These are phyloP conservation scores for Eciton burchellii DNA, from an alignment of 1,140 invertebrate species.

Conservation along the genomic window DNA sequence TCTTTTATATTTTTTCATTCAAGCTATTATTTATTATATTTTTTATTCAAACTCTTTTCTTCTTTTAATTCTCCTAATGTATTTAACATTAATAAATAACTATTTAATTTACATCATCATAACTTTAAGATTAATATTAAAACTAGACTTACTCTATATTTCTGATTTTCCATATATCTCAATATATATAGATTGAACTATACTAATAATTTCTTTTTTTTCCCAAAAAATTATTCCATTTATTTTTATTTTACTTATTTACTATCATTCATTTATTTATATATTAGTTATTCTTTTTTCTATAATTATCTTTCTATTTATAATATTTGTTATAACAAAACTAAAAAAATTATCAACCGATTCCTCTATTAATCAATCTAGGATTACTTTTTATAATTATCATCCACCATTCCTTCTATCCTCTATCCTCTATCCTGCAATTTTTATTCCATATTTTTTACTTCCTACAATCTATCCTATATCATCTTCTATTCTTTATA, in stretches of 20 bases:
- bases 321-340: not conserved
- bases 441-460: too few species aligned
- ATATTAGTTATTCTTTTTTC: slow-evolving; percentile 11
- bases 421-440: too few species aligned
- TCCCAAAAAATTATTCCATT: too few species aligned
- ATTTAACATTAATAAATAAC: not conserved
- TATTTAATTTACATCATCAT: too few species aligned
- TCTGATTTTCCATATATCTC: not conserved
- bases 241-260: too few species aligned
- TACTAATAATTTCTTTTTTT: too few species aligned
- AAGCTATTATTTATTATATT: not conserved
- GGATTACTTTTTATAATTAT: slow-evolving; percentile 1
- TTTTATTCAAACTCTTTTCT: not conserved
- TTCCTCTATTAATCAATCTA: not conserved
- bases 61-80: not conserved
- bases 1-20: not conserved
- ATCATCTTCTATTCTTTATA: too few species aligned
- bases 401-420: not conserved
- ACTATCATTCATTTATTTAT: too few species aligned
- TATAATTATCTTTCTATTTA: not conserved
- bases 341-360: not conserved
- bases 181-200: too few species aligned
- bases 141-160: not conserved
- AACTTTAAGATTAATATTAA: not conserved
- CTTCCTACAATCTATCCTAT: too few species aligned